phyloP scores from a whole-genome alignment of 2,888 invertebrate species.

The Apeira syringaria region DNA sequence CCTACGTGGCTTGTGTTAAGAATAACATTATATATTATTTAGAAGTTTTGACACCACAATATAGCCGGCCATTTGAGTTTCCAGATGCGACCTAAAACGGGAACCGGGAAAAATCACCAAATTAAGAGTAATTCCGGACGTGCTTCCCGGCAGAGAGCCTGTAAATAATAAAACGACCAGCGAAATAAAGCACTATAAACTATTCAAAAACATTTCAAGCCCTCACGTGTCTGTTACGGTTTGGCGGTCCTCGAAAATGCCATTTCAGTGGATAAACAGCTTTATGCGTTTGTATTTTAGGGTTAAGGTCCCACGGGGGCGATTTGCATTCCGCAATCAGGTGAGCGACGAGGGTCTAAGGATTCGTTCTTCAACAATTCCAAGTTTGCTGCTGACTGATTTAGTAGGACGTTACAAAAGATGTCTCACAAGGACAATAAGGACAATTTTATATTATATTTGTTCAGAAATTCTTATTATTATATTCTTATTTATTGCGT shows the following conservation, averaged over 20 bases:
- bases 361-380: slow-evolving; percentile 56
- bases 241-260: slow-evolving; percentile 36
- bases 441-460: slow-evolving; percentile 9
- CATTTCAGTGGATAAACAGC: slow-evolving; percentile 47
- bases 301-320: slow-evolving; percentile 49
- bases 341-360: slow-evolving; percentile 60
- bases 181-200: slow-evolving; percentile 57
- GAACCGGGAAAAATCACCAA: slow-evolving; percentile 26
- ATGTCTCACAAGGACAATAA: slow-evolving; percentile 39
- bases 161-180: slow-evolving; percentile 49
- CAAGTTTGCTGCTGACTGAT: slow-evolving; percentile 53
- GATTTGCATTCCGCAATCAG: slow-evolving; percentile 65
- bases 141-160: slow-evolving; percentile 32
- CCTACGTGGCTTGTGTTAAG: too few species aligned
- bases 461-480: neutral
- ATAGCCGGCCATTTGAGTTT: slow-evolving; percentile 2
- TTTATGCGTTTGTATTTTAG: slow-evolving; percentile 50
- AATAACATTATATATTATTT: slow-evolving; percentile 10
- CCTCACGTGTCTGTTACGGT: slow-evolving; percentile 53
- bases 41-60: slow-evolving; percentile 1
- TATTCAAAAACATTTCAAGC: slow-evolving; percentile 57
- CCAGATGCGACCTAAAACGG: neutral
- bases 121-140: slow-evolving; percentile 39
- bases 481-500: too few species aligned
- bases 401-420: slow-evolving; percentile 41